Conservation (phyloP, 2,888 invertebrate genomes). For the Thelaira solivaga region DNA sequence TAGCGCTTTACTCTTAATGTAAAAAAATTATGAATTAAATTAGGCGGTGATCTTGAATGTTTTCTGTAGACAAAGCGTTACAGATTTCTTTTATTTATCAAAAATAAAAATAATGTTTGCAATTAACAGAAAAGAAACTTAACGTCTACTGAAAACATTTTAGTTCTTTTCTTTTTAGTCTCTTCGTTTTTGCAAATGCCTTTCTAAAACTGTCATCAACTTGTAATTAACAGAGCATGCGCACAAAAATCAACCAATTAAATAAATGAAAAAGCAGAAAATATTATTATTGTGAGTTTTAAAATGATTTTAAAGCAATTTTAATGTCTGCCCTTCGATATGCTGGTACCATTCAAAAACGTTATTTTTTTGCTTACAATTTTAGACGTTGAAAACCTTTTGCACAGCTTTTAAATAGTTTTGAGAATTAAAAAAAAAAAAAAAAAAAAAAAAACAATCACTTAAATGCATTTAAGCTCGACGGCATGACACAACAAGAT, state of each 20-base stretch:
- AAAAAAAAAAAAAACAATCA: slow-evolving; percentile 42
- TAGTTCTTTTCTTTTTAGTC: no score
- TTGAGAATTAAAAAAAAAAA: neutral
- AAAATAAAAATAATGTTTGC: no score
- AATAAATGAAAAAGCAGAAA: slow-evolving; percentile 5
- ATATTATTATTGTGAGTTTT: slow-evolving; percentile 2
- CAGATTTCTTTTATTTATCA: no score
- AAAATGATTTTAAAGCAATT: slow-evolving; percentile 41
- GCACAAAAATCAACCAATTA: slow-evolving; percentile 52
- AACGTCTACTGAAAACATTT: no score
- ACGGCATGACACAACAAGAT: slow-evolving; percentile 49
- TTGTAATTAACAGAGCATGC: slow-evolving; percentile 52
- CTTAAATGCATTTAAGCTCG: slow-evolving; percentile 43
- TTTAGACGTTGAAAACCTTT: slow-evolving; percentile 21
- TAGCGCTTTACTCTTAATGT: no score
- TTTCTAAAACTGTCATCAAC: no score
- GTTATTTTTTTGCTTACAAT: neutral
- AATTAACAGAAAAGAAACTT: no score
- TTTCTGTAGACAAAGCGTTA: no score
- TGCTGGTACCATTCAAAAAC: neutral
- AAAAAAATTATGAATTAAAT: no score
- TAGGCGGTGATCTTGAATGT: no score
- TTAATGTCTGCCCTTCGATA: neutral
- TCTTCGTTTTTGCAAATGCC: no score
- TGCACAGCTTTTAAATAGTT: slow-evolving; percentile 34